Base-by-base conservation (phyloP, 1,140 invertebrate genomes). In the Bombus terrestris region DNA sequence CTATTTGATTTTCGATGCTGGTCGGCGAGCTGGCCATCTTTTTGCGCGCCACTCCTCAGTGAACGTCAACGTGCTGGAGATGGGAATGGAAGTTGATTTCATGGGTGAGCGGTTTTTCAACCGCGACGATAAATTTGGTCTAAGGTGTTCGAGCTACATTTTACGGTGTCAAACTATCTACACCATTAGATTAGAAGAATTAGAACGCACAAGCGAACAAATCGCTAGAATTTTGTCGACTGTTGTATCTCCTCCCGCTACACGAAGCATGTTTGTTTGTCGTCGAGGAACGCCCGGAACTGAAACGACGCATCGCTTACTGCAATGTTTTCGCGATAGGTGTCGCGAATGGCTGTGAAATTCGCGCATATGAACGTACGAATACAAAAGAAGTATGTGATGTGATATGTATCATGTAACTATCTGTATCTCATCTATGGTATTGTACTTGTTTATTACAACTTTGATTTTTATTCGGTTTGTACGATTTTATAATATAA, bases 1-100 rank as follows among this genome's bases (percentile, higher is more conserved):
- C 97, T 94, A 98, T 97, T 95, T 97, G 97, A 88, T 96, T 97
- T 95, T 97, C 97, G 93, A 97, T 97, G 85, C 96, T 97, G 85
- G 96, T 96, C 88, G 97, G 96, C 88, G 97, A 97, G 92, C 94
- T 96, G 88, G 96, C 96, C 96, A 97, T 97, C 78, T 91, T 91
- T 71, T 28, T 73, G 77, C 80, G 76, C 62, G 79, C 88, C 83
- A 80, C 78, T 85, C 83, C 86, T 86, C 68, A 37, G 47, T n/a
- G 28, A 53, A 75, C 43, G 81, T 86, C 53, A 77, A 71, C 73
- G 85, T 77, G 80, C 37, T 74, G 73, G 28, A 77, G 73, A 76
- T 68, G 73, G 39, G 25, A 32, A 71, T 39, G 72, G 43, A 47
- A 76, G 71, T 39, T 83, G 87, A 86, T 88, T 78, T 88, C 88